phyloP scores from a whole-genome alignment of 2,113 vertebrate genomes.

The Eolophus roseicapilla region DNA sequence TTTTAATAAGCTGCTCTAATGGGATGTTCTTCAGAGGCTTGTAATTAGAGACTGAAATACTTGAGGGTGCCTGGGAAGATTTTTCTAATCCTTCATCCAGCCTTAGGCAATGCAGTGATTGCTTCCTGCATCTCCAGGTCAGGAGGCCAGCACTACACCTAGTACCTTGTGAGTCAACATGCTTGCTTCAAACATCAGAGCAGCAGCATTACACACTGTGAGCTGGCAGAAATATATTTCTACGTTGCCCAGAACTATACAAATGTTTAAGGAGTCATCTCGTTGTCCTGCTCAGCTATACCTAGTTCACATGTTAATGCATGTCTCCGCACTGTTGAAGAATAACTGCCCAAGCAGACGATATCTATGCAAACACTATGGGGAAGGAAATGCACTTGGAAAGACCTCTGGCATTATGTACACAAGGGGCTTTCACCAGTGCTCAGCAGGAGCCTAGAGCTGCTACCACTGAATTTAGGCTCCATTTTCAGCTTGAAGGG shows the following conservation, averaged over 20 bases:
- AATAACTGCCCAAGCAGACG: neutral
- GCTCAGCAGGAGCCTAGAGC: neutral
- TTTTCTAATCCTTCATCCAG: neutral
- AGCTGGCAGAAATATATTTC: neutral
- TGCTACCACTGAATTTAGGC: neutral
- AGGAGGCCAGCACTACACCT: neutral
- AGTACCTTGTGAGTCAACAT: neutral
- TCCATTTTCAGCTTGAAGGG: neutral
- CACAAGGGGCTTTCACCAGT: neutral
- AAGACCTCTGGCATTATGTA: neutral
- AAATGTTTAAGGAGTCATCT: neutral
- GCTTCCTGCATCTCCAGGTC: neutral
- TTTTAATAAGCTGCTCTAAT: slow-evolving; percentile 60
- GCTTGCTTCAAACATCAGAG: neutral
- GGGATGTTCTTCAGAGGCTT: slow-evolving; percentile 33
- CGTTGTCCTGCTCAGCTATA: neutral
- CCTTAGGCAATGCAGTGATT: neutral
- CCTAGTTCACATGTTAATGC: neutral
- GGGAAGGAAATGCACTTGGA: neutral
- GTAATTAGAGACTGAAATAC: slow-evolving; percentile 25
- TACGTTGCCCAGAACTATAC: neutral
- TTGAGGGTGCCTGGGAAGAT: slow-evolving; percentile 7
- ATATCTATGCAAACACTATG: neutral
- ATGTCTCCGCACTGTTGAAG: fast-evolving
- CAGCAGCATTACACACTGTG: neutral